phyloP scores from a whole-genome alignment of 2,888 invertebrate genomes.

The Leptopilina myrica region DNA sequence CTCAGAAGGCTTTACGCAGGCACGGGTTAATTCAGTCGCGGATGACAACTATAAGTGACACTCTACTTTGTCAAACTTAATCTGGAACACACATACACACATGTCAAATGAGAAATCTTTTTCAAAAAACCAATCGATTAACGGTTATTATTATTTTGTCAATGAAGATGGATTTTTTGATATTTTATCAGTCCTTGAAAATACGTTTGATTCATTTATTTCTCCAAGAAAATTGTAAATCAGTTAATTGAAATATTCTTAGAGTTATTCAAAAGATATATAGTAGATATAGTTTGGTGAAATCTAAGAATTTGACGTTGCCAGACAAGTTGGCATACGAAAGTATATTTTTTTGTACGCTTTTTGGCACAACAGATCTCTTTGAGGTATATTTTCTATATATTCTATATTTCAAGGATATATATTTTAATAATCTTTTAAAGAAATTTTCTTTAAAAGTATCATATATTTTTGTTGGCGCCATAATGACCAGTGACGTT shows the following conservation, averaged over 20 bases:
- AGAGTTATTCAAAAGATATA: not conserved
- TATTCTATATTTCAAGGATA: not conserved
- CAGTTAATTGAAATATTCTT: too few relatives aligned
- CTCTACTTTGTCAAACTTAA: constrained; percentile 26
- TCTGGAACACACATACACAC: constrained; percentile 31
- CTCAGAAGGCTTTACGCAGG: constrained; percentile 48
- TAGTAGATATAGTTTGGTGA: not conserved
- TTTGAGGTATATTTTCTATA: not conserved
- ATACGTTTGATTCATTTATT: too few relatives aligned
- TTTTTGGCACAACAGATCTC: not conserved
- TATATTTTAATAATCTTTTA: not conserved
- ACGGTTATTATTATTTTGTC: too few relatives aligned
- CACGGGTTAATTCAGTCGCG: constrained; percentile 42
- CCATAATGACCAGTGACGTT: constrained; percentile 16
- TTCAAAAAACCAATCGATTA: constrained; percentile 18
- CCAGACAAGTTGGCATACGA: constrained; percentile 9
- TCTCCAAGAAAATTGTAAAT: too few relatives aligned
- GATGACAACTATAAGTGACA: constrained; percentile 29
- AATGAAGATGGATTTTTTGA: too few relatives aligned
- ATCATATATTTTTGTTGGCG: not conserved
- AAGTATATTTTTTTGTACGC: not conserved
- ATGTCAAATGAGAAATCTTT: not conserved
- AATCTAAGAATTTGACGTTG: constrained; percentile 10
- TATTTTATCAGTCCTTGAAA: too few relatives aligned
- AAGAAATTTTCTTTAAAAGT: not conserved